Evolutionary conservation across 2,888 invertebrate genomes (phyloP).

Genomic region (Diaperis boleti): DNA sequence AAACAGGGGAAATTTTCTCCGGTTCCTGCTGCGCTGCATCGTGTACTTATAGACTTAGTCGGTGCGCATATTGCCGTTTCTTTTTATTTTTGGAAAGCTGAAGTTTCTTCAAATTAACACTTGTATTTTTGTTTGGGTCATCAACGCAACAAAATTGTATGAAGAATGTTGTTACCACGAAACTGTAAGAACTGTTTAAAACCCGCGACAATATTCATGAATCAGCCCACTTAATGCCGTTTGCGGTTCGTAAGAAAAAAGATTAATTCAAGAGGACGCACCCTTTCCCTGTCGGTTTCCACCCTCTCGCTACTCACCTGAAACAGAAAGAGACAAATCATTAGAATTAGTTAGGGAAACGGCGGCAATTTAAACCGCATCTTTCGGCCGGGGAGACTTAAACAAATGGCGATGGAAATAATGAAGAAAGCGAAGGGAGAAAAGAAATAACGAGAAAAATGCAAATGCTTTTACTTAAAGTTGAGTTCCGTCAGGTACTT

Average conservation of each 20-base stretch:
- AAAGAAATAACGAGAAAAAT: constrained; percentile 51
- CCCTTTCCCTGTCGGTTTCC: neutral
- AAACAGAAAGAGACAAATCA: constrained; percentile 49
- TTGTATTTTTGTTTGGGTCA: no score
- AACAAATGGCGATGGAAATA: constrained; percentile 47
- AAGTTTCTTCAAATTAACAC: no score
- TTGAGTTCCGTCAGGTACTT: constrained; percentile 60
- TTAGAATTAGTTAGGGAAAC: constrained; percentile 40
- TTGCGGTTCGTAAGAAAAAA: neutral
- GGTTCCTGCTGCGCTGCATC: no score
- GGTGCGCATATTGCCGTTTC: no score
- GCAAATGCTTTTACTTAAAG: constrained; percentile 56
- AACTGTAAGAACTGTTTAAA: constrained; percentile 46
- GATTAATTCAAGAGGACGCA: neutral
- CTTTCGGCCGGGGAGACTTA: constrained; percentile 45
- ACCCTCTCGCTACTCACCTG: constrained; percentile 46
- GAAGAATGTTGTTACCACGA: constrained; percentile 46
- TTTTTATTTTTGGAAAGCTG: no score
- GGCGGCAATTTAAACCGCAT: constrained; percentile 48
- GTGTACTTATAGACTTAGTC: no score
- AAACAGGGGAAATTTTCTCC: no score
- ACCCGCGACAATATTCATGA: constrained; percentile 45
- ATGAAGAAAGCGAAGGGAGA: constrained; percentile 43
- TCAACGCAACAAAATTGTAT: no score
- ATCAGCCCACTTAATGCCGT: constrained; percentile 37